Conservation (phyloP, 2,113 vertebrate species). For the Piprites chloris region DNA sequence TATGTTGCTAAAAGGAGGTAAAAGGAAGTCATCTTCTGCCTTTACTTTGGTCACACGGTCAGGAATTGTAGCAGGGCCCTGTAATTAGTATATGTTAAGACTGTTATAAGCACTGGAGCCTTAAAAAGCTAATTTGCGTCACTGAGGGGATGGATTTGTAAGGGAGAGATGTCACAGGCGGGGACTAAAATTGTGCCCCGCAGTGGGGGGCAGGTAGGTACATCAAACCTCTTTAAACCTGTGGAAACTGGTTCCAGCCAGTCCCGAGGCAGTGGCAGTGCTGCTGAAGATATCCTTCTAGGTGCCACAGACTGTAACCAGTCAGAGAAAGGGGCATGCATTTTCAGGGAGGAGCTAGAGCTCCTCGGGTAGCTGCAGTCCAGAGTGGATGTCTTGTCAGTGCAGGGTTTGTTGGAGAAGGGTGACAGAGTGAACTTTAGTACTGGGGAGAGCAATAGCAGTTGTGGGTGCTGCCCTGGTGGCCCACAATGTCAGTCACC, state of each 20-base stretch:
- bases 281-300: not conserved
- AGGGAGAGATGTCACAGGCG: not conserved
- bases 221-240: not conserved
- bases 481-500: not conserved
- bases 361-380: not conserved
- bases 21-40: not conserved
- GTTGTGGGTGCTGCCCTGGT: not conserved
- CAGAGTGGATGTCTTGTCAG: accelerated
- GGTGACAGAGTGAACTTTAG: not conserved
- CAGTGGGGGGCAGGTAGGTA: accelerated
- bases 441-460: not conserved
- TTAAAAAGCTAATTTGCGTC: not conserved
- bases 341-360: not conserved
- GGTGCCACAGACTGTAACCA: not conserved
- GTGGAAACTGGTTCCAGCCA: not conserved
- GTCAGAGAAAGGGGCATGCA: not conserved
- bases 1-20: not conserved
- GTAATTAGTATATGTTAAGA: not conserved
- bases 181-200: not conserved
- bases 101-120: not conserved
- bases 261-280: not conserved
- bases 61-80: not conserved
- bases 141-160: not conserved
- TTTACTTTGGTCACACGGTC: not conserved
- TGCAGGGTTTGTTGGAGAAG: not conserved